Base-by-base conservation (phyloP, 2,797 vertebrate species). In the Rhabdomys pumilio region DNA sequence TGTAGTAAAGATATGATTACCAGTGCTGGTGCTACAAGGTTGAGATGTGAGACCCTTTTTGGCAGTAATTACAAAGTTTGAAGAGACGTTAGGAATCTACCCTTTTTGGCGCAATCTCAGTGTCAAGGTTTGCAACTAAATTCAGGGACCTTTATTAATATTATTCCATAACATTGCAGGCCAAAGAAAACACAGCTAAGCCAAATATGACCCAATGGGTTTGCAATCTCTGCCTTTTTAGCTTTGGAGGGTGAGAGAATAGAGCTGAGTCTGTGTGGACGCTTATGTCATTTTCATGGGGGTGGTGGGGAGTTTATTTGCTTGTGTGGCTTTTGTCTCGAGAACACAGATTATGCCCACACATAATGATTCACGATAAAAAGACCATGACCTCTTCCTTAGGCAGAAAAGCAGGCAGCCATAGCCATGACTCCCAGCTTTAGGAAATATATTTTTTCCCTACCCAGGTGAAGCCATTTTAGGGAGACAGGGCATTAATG, bases 131-230 rank as follows among this genome's bases (percentile, higher is more conserved):
- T 94, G 81, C 17, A 72, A 75, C 94, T 67, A 92, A 93, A 95
- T 93, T 34, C 4, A 79, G 4, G 4, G 63, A 83, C 79, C 76
- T 95, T 89, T 47, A 59, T 61, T n/a, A 82, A 86, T 92, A 72
- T 72, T 69, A 61, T 84, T 88, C 14, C 59, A 1, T 73, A 90
- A 63, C 41, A 79, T 24, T 53, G 82, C 81, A 77, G 73, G 95
- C 96, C 96, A 97, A 97, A 96, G 57, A 79, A 94, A 98, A 96
- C 73, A 85, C 0, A 44, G 53, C 59, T 17, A 9, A 44, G 90
- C 94, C 95, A 93, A 63, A 85, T 82, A 72, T 59, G 96, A 96
- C 88, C 94, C 79, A 69, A 14, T 63, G 44, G 41, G 73, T 95
- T 94, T 96, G 90, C 57, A 57, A 0, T 72, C 83, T 84, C 80